These are phyloP conservation scores for Pangasius sanitwongsei DNA, from an alignment of 2,797 vertebrate species.

Conservation along the genomic window DNA sequence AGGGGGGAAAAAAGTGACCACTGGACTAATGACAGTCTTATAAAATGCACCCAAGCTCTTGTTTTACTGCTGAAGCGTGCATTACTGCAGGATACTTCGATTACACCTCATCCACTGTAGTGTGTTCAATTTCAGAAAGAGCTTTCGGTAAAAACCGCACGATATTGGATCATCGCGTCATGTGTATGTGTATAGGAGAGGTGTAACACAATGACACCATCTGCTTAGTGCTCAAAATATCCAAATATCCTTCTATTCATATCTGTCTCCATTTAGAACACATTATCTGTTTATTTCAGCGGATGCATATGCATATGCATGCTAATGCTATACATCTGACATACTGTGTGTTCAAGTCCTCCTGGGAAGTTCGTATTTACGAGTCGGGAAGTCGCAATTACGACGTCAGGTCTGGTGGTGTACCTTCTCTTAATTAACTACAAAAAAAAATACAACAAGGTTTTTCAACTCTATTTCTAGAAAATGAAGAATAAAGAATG, in stretches of 20 bases:
- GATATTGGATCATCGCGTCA: conserved; percentile 39
- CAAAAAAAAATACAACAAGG: no score
- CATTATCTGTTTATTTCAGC: background rate
- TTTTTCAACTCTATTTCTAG: no score
- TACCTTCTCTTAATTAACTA: no score
- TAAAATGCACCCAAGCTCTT: conserved; percentile 34
- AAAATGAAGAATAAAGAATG: no score
- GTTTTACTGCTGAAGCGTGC: conserved; percentile 47
- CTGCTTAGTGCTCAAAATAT: background rate
- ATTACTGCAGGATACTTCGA: conserved; percentile 38
- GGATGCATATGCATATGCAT: background rate
- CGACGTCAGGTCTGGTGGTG: no score
- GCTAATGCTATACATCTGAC: background rate
- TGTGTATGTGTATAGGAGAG: background rate
- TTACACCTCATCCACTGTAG: conserved; percentile 44
- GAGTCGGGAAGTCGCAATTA: no score
- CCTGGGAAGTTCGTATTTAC: no score
- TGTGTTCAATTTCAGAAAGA: conserved; percentile 42
- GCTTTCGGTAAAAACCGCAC: conserved; percentile 44
- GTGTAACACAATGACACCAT: background rate
- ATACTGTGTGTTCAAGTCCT: no score
- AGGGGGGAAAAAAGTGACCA: conserved; percentile 11
- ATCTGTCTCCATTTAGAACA: background rate
- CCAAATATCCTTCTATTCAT: background rate
- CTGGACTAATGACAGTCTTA: conserved; percentile 13